These are phyloP conservation scores for Melanargia galathea DNA, from an alignment of 2,888 invertebrate species.

Conservation along the genomic window DNA sequence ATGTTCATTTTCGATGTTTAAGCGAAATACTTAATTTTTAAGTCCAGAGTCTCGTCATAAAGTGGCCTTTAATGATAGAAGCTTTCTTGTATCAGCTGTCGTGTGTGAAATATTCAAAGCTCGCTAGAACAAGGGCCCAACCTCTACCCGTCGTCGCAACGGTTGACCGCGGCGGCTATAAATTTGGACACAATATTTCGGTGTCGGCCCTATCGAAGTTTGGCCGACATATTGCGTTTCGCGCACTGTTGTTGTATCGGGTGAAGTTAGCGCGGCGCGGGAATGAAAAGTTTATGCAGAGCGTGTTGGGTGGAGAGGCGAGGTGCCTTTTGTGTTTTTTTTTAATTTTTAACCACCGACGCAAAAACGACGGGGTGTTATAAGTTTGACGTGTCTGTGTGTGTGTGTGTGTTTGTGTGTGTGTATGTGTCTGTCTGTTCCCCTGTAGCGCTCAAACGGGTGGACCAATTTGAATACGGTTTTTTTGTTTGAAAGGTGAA, in stretches of 20 bases:
- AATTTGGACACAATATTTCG: slow-evolving; percentile 72
- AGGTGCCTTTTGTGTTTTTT: not conserved
- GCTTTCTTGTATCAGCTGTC: not conserved
- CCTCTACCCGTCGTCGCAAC: slow-evolving; percentile 48
- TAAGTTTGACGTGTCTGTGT: no score
- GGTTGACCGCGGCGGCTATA: slow-evolving; percentile 62
- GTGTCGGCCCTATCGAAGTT: slow-evolving; percentile 49
- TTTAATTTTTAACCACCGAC: no score
- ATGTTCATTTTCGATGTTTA: no score
- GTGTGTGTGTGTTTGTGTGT: no score
- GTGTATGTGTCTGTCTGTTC: no score
- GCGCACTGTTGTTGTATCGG: slow-evolving; percentile 15
- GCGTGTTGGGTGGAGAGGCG: slow-evolving; percentile 1
- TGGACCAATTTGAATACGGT: no score
- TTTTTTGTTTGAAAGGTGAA: no score
- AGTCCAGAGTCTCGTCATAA: no score
- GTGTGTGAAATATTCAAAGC: not conserved
- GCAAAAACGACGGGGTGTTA: no score
- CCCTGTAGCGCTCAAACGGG: no score
- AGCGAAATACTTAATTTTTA: no score
- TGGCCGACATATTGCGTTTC: slow-evolving; percentile 43
- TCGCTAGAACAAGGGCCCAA: slow-evolving; percentile 45
- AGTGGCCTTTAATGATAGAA: no score
- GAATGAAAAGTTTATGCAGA: slow-evolving; percentile 33
- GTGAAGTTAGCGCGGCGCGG: slow-evolving; percentile 20